phyloP scores from a whole-genome alignment of 2,888 invertebrate species.

The Scelioninae gen. 1 region DNA sequence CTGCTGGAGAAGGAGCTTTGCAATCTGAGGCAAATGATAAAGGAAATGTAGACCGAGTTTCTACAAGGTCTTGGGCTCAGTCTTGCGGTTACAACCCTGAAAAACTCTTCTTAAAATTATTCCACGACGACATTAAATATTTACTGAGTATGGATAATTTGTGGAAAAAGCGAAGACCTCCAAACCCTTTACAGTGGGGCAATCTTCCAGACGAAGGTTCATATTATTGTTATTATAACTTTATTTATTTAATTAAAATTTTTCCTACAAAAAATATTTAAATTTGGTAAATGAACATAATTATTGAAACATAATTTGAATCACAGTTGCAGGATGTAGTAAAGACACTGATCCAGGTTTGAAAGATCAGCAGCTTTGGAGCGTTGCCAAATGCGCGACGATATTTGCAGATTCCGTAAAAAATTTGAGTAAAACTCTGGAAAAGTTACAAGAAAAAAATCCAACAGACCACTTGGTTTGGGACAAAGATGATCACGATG shows the following conservation, averaged over 20 bases:
- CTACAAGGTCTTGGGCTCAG: too few relatives aligned
- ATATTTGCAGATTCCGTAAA: constrained; percentile 89
- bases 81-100: too few relatives aligned
- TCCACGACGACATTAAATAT: constrained; percentile 97
- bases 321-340: constrained; percentile 85
- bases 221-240: too few relatives aligned
- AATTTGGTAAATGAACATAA: too few relatives aligned
- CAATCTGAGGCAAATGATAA: too few relatives aligned
- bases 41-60: too few relatives aligned
- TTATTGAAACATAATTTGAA: too few relatives aligned
- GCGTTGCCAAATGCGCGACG: constrained; percentile 89
- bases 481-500: constrained; percentile 98
- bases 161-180: constrained; percentile 96
- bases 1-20: too few relatives aligned
- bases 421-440: constrained; percentile 87
- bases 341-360: constrained; percentile 85
- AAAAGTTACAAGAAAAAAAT: constrained; percentile 84
- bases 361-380: constrained; percentile 92
- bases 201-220: constrained; percentile 85
- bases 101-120: constrained; percentile 96
- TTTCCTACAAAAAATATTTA: background rate
- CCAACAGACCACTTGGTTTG: constrained; percentile 92
- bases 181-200: constrained; percentile 92
- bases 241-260: too few relatives aligned
- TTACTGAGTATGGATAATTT: constrained; percentile 96